Conservation (phyloP, 2,888 invertebrate genomes). For the Iselma pallidipennis region DNA sequence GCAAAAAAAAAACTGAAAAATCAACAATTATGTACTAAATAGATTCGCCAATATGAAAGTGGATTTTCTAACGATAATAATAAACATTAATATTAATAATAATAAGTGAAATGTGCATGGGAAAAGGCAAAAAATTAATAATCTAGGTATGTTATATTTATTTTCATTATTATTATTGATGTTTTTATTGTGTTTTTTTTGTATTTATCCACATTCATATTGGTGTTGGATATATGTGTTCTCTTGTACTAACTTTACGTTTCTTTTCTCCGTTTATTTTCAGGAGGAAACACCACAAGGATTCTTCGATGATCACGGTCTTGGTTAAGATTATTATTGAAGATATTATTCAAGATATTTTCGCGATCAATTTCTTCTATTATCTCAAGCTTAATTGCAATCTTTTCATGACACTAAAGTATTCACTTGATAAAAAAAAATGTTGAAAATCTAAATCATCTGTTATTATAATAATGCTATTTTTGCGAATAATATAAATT, state of each 20-base stretch:
- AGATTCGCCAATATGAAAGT: slow-evolving; percentile 40
- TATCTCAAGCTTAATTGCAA: too few species aligned
- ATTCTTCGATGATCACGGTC: slow-evolving; percentile 98
- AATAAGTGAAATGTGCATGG: slow-evolving; percentile 18
- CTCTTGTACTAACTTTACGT: slow-evolving; percentile 54
- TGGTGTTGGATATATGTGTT: slow-evolving; percentile 29
- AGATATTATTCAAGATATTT: neutral
- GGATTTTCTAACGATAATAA: slow-evolving; percentile 21
- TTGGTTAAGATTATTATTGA: slow-evolving; percentile 73
- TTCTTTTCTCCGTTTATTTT: neutral
- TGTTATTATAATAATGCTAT: neutral
- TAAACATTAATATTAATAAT: neutral
- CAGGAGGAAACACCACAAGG: slow-evolving; percentile 99
- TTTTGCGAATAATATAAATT: neutral
- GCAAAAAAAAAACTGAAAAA: too few species aligned
- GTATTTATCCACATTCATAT: slow-evolving; percentile 49
- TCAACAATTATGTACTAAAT: too few species aligned
- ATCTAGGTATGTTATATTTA: slow-evolving; percentile 24
- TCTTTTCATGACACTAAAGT: neutral
- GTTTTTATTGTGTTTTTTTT: slow-evolving; percentile 7
- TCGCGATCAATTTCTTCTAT: too few species aligned
- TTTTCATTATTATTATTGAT: slow-evolving; percentile 18
- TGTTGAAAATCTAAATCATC: neutral
- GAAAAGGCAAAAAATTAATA: slow-evolving; percentile 4
- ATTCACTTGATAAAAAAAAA: neutral